A percentile compares a stretch with the other conserved stretches of the same genome.
These are phyloP conservation scores for Anguilla anguilla DNA, from an alignment of 2,797 vertebrate species.

Conservation along the genomic window DNA sequence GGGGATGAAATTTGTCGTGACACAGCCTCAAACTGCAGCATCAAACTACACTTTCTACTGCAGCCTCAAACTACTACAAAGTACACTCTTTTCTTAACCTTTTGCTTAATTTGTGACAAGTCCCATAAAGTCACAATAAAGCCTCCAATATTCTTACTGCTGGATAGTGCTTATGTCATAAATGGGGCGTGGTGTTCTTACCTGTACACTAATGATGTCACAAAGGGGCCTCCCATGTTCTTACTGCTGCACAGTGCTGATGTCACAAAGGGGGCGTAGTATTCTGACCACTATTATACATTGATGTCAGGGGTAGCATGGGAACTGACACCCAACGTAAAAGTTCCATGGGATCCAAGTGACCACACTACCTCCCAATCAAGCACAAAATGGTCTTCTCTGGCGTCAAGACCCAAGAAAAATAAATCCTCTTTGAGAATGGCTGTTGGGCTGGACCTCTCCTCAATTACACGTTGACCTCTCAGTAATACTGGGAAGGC, in stretches of 20 bases:
- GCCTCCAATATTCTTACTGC: no score
- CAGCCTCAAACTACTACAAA: no score
- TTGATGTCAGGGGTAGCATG: background rate
- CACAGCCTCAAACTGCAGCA: no score
- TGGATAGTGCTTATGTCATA: no score
- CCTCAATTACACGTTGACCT: constrained; percentile 17
- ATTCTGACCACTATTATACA: background rate
- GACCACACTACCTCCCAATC: background rate
- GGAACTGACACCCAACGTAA: background rate
- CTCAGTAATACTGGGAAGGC: constrained; percentile 22
- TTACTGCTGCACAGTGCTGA: background rate
- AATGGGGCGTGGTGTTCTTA: background rate
- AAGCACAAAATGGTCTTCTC: constrained; percentile 4
- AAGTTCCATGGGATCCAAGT: background rate
- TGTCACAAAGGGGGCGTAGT: background rate
- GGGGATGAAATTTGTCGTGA: no score
- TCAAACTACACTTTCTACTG: no score
- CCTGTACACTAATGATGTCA: no score
- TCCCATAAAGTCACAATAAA: no score
- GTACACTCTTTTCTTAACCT: no score
- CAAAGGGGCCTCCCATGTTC: background rate
- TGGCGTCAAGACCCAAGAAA: background rate
- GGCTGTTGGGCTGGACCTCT: background rate
- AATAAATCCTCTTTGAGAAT: constrained; percentile 24
- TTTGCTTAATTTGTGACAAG: no score